Base-by-base conservation (phyloP, 2,888 invertebrate genomes). In the Brachylomia viminalis region DNA sequence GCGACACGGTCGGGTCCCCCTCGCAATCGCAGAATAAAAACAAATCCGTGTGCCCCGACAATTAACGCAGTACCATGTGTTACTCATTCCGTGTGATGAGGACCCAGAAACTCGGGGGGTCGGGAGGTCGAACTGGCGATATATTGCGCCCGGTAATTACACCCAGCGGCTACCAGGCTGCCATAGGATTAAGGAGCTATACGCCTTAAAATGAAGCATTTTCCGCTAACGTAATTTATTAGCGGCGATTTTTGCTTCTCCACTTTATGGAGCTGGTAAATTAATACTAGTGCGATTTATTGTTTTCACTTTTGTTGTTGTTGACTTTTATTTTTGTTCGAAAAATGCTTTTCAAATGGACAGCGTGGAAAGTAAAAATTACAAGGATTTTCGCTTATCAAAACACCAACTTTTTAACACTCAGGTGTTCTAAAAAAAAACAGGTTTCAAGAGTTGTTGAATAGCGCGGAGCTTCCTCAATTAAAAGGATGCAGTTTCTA, bases 51-150 rank as follows among this genome's bases (percentile, higher is more conserved):
- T 89, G 89, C 92, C 93, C 92, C 91, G 90, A 93, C 95, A 95
- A 95, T 95, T 96, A 96, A 94, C 93, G 92, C 91, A 90, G 93
- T 89, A 92, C 92, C 96, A 96, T 96, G 95, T 96, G 96, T 95
- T 94, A 93, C 95, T 93, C 93, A 87, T 87, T 87, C 92, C 82
- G 89, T 90, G 91, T 94, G 95, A 95, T 93, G 95, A 94, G 94
- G 92, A 92, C 90, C 91, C 87, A 79, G 79, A 76, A 78, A 85
- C 80, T 80, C 80, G 75, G 84, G 86, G 84, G 89, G 89, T 85
- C 87, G 88, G 86, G 88, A 88, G 90, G 90, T 87, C 90, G 87
- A 87, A 86, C 89, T 88, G 89, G 91, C 93, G 92, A 94, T 94
- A 94, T 95, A 94, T 95, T 93, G 94, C 94, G 92, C 90, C 84